phyloP scores from a whole-genome alignment of 2,888 invertebrate genomes.

The Linnaemya tessellans region DNA sequence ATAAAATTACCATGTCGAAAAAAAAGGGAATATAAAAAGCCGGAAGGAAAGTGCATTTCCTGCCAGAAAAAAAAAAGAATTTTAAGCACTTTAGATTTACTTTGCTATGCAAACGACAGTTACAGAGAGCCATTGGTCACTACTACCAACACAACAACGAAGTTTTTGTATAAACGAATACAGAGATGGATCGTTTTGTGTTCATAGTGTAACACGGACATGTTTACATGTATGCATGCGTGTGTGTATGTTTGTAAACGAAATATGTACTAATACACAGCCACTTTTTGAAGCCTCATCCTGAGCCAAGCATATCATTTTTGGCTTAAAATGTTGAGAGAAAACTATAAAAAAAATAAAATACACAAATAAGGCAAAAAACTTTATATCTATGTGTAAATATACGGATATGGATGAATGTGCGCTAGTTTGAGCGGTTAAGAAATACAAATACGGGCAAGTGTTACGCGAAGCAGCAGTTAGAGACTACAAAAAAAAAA shows the following conservation, averaged over 20 bases:
- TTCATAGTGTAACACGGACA: background rate
- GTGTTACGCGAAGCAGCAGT: constrained; percentile 39
- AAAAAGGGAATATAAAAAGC: constrained; percentile 73
- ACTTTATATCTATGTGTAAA: constrained; percentile 29
- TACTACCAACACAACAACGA: constrained; percentile 20
- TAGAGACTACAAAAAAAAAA: background rate
- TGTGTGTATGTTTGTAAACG: background rate
- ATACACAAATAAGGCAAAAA: constrained; percentile 5
- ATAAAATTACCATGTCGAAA: constrained; percentile 57
- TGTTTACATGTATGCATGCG: background rate
- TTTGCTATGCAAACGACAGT: constrained; percentile 74
- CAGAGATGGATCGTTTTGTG: constrained; percentile 19
- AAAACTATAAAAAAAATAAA: background rate
- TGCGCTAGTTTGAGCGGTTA: background rate
- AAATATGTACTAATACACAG: constrained; percentile 24
- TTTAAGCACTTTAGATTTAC: constrained; percentile 79
- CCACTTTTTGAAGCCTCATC: constrained; percentile 34
- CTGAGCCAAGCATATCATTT: constrained; percentile 45
- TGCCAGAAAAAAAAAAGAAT: constrained; percentile 75
- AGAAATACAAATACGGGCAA: constrained; percentile 30
- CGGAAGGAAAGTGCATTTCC: constrained; percentile 79
- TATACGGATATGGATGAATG: background rate
- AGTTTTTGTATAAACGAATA: constrained; percentile 31
- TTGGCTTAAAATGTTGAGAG: constrained; percentile 41
- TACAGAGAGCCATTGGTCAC: constrained; percentile 68